Evolutionary conservation across 2,888 invertebrate genomes (phyloP).

Genomic region (Pheosia gnoma): DNA sequence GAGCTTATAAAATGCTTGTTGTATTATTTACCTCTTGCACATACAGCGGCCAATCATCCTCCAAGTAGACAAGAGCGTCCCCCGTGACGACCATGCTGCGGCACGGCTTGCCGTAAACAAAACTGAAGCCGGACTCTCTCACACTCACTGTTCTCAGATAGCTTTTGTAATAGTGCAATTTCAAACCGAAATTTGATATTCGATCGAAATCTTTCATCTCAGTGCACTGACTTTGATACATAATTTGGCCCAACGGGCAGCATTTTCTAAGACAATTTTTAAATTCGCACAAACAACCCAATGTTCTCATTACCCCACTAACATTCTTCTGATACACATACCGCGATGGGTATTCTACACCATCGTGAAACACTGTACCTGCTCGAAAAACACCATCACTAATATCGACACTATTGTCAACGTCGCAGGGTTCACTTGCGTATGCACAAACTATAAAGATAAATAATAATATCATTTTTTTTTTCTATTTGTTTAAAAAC

Average conservation of each 20-base stretch:
- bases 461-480: conserved; percentile 28
- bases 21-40: conserved; percentile 60
- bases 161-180: conserved; percentile 41
- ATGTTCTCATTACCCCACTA: conserved; percentile 49
- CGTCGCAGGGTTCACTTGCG: conserved; percentile 36
- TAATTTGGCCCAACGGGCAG: conserved; percentile 56
- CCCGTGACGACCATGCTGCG: not conserved
- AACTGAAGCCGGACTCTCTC: conserved; percentile 35
- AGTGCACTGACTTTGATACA: conserved; percentile 38
- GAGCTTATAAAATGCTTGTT: not conserved
- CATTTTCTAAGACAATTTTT: conserved; percentile 68
- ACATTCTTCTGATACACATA: conserved; percentile 53
- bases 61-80: conserved; percentile 37
- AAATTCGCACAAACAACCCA: conserved; percentile 64
- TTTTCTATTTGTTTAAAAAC: not conserved
- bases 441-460: conserved; percentile 33
- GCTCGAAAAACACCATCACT: conserved; percentile 46
- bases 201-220: conserved; percentile 40
- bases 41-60: conserved; percentile 49
- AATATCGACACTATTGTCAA: conserved; percentile 61
- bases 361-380: conserved; percentile 42
- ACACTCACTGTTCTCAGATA: conserved; percentile 45
- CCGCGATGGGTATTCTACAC: conserved; percentile 35
- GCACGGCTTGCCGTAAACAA: conserved; percentile 52
- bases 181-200: conserved; percentile 45